Base-by-base conservation (phyloP, 2,888 invertebrate species). In the Oscheius myriophilus region DNA sequence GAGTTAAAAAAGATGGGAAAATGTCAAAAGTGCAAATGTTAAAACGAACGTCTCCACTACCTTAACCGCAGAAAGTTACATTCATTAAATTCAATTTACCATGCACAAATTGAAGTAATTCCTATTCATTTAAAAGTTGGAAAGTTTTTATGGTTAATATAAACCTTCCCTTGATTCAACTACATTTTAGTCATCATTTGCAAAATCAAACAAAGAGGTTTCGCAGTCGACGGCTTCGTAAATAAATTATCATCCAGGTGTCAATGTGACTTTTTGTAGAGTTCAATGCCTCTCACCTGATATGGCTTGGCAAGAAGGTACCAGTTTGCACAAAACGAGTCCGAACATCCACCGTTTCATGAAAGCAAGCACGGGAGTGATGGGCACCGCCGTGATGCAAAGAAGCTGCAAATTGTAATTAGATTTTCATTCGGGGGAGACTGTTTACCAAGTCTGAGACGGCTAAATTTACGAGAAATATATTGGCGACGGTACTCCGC, bases 401-500 rank as follows among this genome's bases (percentile, higher is more conserved):
- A 98, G 90, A 49, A 97, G 89, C 85, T 85, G 75, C 58, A 83
- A 73, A 33, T 26, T 23, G 18, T 46, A 33, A n/a, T 64, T 52
- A 52, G n/a, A n/a, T 1, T 53, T 26, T 21, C 26, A 6, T 4
- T 43, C 43, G 4, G 45, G 7, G 23, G 52, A 61, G 14, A 9
- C 61, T 7, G 59, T 75, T 66, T 9, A 85, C 85, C 68, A 97
- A 93, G 87, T 97, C 97, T 16, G 95, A 94, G 45, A 96, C 89
- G 0, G 96, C 96, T 81, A 97, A 89, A 87, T 97, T 97, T 58
- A 94, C 93, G 86, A 97, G 96, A 89, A 97, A 97, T 59, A 95
- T 91, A 87, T 97, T 97, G 54, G 85, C 85, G 18, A 86, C 86
- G 12, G 84, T 78, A 66, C 76, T 69, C 41, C 82, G 73, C 43